Percentiles rank a stretch among this genome's conserved stretches.
Conservation (phyloP, 2,888 invertebrate genomes). For the Athetis lepigone region DNA sequence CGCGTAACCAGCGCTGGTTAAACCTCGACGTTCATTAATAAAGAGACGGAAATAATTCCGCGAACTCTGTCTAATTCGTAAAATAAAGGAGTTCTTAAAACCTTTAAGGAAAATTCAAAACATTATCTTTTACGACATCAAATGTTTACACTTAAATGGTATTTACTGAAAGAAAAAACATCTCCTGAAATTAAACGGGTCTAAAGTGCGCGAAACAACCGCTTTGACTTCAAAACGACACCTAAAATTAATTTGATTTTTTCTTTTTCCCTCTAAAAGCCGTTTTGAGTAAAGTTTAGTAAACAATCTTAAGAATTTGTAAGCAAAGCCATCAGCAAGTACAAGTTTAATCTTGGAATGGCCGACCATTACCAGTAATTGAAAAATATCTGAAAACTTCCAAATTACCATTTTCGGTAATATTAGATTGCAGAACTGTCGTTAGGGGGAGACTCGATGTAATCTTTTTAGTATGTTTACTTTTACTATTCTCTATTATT, state of each 20-base stretch:
- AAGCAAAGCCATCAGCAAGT: constrained; percentile 15
- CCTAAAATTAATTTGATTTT: constrained; percentile 35
- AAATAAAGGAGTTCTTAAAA: neutral
- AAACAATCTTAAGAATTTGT: constrained; percentile 31
- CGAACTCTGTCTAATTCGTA: neutral
- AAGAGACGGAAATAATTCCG: neutral
- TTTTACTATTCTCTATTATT: constrained; percentile 8
- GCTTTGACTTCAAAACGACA: constrained; percentile 41
- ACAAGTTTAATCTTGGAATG: constrained; percentile 12
- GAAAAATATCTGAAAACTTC: constrained; percentile 20
- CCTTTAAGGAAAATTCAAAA: neutral
- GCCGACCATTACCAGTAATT: constrained; percentile 22
- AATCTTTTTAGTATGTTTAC: constrained; percentile 4
- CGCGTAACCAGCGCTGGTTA: too few relatives aligned
- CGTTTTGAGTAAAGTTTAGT: constrained; percentile 31
- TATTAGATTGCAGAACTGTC: constrained; percentile 18
- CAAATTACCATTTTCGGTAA: constrained; percentile 20
- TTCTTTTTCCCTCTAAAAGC: constrained; percentile 31
- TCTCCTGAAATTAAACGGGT: constrained; percentile 1
- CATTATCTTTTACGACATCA: neutral
- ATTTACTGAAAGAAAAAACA: neutral
- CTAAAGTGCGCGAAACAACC: constrained; percentile 13
- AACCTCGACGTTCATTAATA: too few relatives aligned
- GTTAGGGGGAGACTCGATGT: neutral
- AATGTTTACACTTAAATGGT: neutral